Conservation (phyloP, 2,888 invertebrate genomes). For the Pyrrhosoma nymphula region DNA sequence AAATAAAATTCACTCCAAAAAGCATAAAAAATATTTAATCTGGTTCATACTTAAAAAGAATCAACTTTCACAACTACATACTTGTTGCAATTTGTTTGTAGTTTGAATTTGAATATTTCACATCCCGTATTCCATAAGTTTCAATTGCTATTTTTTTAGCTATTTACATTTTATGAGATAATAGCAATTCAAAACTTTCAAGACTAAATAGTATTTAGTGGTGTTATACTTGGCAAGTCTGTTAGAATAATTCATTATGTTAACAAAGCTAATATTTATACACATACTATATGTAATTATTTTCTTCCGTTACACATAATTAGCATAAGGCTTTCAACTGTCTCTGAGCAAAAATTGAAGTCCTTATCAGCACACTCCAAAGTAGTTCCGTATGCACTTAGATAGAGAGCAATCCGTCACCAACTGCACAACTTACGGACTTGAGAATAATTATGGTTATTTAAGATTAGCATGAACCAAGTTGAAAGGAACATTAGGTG, state of each 20-base stretch:
- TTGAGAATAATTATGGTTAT: too few relatives aligned
- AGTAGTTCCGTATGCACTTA: neutral
- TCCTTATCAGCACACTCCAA: neutral
- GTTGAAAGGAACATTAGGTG: too few relatives aligned
- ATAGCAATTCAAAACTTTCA: neutral
- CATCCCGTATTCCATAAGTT: neutral
- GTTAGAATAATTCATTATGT: too few relatives aligned
- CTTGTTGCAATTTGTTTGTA: neutral
- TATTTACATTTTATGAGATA: neutral
- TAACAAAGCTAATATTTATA: too few relatives aligned
- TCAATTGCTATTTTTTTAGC: neutral
- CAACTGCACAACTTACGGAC: too few relatives aligned
- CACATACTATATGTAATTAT: too few relatives aligned
- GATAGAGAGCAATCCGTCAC: too few relatives aligned
- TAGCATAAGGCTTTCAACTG: neutral
- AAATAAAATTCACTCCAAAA: slow-evolving; percentile 28
- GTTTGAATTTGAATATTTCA: neutral
- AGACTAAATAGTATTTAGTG: neutral
- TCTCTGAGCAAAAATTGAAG: neutral
- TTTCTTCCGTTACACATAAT: too few relatives aligned
- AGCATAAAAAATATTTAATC: slow-evolving; percentile 33
- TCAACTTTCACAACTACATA: neutral
- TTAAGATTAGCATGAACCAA: too few relatives aligned
- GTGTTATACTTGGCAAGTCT: neutral
- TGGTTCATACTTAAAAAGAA: neutral